Percentiles rank a stretch among this genome's conserved stretches.
Conservation (phyloP, 2,113 vertebrate genomes). For the Thymallus thymallus region DNA sequence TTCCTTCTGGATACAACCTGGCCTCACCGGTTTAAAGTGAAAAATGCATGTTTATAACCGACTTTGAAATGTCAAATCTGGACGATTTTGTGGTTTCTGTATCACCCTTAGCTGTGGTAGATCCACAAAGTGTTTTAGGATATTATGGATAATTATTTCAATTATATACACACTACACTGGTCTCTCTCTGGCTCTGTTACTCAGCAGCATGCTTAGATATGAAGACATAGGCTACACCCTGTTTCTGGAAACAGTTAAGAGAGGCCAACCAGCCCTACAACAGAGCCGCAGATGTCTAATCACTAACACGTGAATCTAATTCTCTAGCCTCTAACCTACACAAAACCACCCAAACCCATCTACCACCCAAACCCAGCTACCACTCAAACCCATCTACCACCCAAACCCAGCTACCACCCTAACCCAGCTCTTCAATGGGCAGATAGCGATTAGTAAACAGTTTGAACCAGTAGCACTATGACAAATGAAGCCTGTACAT, state of each 20-base stretch:
- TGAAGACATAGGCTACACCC: background rate
- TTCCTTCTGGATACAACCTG: constrained; percentile 8
- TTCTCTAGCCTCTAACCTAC: background rate
- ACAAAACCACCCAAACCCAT: background rate
- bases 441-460: background rate
- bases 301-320: background rate
- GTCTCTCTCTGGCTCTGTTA: background rate
- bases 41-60: too few relatives aligned
- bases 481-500: background rate
- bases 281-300: background rate
- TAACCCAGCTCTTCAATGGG: background rate
- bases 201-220: background rate
- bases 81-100: too few relatives aligned
- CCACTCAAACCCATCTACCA: too few relatives aligned
- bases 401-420: too few relatives aligned
- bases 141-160: too few relatives aligned
- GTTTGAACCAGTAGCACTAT: background rate
- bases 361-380: background rate
- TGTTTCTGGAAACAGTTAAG: background rate
- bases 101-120: too few relatives aligned
- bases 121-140: too few relatives aligned
- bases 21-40: too few relatives aligned
- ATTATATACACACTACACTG: background rate
- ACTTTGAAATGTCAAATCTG: too few relatives aligned
- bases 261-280: background rate